Percentiles rank a stretch among this genome's conserved stretches.
Conservation (phyloP, 2,797 vertebrate genomes). For the Pangasius krempfi region DNA sequence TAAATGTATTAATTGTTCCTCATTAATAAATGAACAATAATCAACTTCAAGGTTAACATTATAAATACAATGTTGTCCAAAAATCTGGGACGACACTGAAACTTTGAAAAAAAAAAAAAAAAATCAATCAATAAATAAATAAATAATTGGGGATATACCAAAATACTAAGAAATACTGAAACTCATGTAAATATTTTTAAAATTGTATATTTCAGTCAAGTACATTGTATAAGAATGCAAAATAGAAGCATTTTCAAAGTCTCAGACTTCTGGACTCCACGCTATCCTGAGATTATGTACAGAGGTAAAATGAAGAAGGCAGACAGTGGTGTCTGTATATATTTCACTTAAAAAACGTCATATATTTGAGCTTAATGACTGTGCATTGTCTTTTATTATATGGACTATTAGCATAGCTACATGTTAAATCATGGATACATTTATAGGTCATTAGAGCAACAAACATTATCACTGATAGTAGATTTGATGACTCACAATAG, state of each 20-base stretch:
- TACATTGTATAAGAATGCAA: neutral
- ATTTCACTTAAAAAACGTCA: neutral
- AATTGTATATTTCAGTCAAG: neutral
- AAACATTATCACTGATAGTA: neutral
- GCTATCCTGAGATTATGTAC: too few relatives aligned
- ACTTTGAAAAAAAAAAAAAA: too few relatives aligned
- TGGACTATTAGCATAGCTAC: neutral
- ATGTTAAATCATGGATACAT: neutral
- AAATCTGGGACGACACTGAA: neutral
- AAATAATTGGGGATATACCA: neutral
- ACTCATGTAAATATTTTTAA: neutral
- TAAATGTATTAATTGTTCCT: too few relatives aligned
- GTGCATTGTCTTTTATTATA: neutral
- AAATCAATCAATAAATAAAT: too few relatives aligned
- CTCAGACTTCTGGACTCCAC: too few relatives aligned
- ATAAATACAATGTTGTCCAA: neutral
- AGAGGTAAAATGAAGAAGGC: too few relatives aligned
- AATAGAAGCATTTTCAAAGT: too few relatives aligned
- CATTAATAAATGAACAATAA: neutral
- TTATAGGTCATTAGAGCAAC: neutral
- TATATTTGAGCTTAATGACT: neutral
- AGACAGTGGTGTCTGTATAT: neutral
- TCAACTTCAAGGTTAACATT: neutral
- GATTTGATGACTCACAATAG: neutral
- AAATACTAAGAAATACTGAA: neutral